Evolutionary conservation across 2,888 invertebrate genomes (phyloP), one percentile per base, ranked within the genome.

Genomic region (Drosophila mayaguana): DNA sequence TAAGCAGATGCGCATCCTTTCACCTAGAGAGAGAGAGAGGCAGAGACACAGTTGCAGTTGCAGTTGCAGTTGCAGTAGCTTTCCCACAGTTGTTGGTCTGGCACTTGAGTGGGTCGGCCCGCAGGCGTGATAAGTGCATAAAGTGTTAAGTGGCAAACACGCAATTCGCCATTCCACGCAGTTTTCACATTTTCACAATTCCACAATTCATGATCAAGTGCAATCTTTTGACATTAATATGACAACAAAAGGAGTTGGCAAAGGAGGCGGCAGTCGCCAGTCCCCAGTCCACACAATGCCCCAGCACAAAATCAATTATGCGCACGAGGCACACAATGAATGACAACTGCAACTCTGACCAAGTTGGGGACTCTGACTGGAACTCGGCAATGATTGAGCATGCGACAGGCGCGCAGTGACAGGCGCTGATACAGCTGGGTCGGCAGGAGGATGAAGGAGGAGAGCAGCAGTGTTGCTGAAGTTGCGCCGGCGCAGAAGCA

Each of bases 221-320:
- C 83, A 89, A 88, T 89, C 76, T 89, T 85, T 81, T 89, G 89
- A 89, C 87, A 88, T 88, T 89, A 88, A 89, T 88, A 88, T 89
- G 87, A 88, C 89, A 88, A 86, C 84, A 81, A 73, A 83, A 85
- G 82, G 60, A 70, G 81, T 46, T 70, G 56, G 62, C 72, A 25
- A 34, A 62, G 48, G 32, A 62, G 63, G 72, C 64, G 42, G 38
- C n/a, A 45, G 54, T 42, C n/a, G 54, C 20, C 32, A 28, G 32
- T 34, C 34, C 36, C 22, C 4, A 56, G 53, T 32, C 32, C 45
- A 62, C 63, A 53, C 54, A 74, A 57, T 53, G 60, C 64, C 38
- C 65, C 55, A 59, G 67, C 64, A 59, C n/a, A 72, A 81, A 81
- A 83, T 85, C 84, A 85, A 85, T 85, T 85, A 85, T 85, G 83